Evolutionary conservation across 2,113 vertebrate species (phyloP).

Genomic region (Chamaetylas fuelleborni): DNA sequence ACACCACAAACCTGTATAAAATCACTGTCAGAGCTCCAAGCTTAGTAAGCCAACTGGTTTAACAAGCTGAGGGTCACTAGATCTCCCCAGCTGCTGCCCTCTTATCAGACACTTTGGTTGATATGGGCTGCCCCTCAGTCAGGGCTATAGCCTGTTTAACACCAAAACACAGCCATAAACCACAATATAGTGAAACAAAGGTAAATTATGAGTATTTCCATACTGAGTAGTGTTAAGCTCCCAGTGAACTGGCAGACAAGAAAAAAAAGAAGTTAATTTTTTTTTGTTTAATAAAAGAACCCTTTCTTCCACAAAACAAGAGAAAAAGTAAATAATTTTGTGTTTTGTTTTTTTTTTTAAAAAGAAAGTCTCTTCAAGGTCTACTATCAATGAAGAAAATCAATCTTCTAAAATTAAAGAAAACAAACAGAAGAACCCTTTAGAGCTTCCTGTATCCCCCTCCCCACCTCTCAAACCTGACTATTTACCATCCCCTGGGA

Average conservation of each 20-base stretch:
- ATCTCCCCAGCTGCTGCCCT: neutral
- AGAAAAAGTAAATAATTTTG: neutral
- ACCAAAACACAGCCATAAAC: neutral
- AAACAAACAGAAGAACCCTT: neutral
- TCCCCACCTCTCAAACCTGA: neutral
- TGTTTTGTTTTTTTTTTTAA: neutral
- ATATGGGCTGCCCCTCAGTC: neutral
- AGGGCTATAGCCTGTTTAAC: neutral
- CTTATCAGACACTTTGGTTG: neutral
- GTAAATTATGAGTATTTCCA: neutral
- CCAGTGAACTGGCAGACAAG: neutral
- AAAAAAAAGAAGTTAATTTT: neutral
- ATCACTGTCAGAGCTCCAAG: neutral
- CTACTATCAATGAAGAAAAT: neutral
- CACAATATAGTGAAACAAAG: neutral
- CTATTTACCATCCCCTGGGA: neutral
- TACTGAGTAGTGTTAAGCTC: neutral
- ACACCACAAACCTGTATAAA: neutral
- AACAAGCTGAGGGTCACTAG: neutral
- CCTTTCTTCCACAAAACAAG: neutral
- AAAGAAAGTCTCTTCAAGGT: neutral
- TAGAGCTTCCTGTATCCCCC: neutral
- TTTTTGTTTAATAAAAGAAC: neutral
- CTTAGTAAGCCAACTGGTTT: neutral
- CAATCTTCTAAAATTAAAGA: neutral